Evolutionary conservation across 2,888 invertebrate species (phyloP), one percentile per base, ranked within the genome.

Genomic region (Drosophila borborema): DNA sequence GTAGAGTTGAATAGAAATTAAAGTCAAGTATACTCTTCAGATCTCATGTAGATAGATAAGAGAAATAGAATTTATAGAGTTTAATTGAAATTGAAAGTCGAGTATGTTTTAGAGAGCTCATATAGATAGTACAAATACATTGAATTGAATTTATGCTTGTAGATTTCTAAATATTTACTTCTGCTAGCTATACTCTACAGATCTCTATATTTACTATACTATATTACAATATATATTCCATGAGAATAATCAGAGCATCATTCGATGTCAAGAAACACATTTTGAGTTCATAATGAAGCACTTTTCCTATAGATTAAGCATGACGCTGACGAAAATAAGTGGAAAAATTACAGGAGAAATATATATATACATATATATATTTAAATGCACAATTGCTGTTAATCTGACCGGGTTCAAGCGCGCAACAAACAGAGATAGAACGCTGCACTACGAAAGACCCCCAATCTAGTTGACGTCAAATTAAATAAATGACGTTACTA

Each of bases 221-320:
- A 14, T 36, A 20, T 7, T 36, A 20, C 2, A 36, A 18, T 34
- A 16, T 7, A 54, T n/a, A 9, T n/a, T 10, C 9, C 14, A 9
- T 0, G 9, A 12, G 28, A 40, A 12, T 8, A 31, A 41, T 51
- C 55, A 18, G 45, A 40, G 56, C 20, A 43, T 18, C 56, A 28
- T 20, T 46, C 51, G 67, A 84, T 58, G 86, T 74, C 73, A 86
- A 78, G 51, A 66, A 83, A 72, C 76, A 40, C 83, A 77, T 88
- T 67, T 63, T 9, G 64, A 65, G 83, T 81, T 79, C 84, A 86
- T 38, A 72, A 63, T 45, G 53, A 67, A 71, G 72, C 68, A 80
- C 69, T 67, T 67, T 64, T 78, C 46, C 31, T n/a, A 61, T 40
- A 63, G 78, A 59, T 73, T 68, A 73, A 55, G 40, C 48, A 36